Percentiles rank a stretch among this genome's conserved stretches.
Evolutionary conservation across 1,140 invertebrate species (phyloP).

Genomic region (Steinernema feltiae): DNA sequence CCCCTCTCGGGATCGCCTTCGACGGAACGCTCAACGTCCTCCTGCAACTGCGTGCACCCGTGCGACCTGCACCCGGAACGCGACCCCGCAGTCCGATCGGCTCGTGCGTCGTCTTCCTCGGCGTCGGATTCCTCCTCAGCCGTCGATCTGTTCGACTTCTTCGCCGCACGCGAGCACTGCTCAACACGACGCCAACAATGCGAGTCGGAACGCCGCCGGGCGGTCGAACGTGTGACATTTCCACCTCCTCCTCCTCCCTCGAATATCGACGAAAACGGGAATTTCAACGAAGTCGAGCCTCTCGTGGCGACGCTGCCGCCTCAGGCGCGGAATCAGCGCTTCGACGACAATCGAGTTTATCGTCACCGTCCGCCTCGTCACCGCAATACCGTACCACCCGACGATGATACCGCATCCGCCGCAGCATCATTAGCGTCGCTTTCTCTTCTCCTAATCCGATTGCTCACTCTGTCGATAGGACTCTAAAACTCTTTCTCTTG

Average conservation of each 20-base stretch:
- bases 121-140: background rate
- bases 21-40: background rate
- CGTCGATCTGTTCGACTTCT: constrained; percentile 40
- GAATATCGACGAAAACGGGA: background rate
- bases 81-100: background rate
- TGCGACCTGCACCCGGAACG: constrained; percentile 35
- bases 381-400: background rate
- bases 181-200: constrained; percentile 27
- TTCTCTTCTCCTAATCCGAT: background rate
- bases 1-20: constrained; percentile 21
- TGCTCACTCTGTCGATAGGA: background rate
- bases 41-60: constrained; percentile 47
- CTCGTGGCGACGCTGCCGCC: background rate
- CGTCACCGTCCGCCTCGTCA: background rate
- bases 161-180: constrained; percentile 45
- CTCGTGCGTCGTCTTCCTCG: background rate
- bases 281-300: background rate
- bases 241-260: too few species aligned
- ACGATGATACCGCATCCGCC: background rate
- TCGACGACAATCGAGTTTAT: background rate
- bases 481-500: background rate
- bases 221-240: too few species aligned
- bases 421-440: background rate
- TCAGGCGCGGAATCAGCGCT: background rate
- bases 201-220: background rate